Evolutionary conservation across 2,888 invertebrate species (phyloP).

Genomic region (Tethea ocularis): DNA sequence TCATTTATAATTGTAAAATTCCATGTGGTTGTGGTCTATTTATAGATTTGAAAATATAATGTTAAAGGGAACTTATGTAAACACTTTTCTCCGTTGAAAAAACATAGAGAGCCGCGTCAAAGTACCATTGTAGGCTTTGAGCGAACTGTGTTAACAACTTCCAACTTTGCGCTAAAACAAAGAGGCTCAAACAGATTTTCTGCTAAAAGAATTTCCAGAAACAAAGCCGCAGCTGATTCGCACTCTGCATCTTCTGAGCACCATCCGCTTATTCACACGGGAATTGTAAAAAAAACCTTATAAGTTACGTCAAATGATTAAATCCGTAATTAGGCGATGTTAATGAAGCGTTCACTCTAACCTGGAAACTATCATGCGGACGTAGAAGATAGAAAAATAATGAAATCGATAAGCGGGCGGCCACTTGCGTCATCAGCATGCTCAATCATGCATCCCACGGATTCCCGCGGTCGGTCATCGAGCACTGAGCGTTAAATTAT

Average conservation of each 20-base stretch:
- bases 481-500: not conserved
- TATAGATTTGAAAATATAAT: slow-evolving; percentile 19
- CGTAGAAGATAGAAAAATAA: slow-evolving; percentile 60
- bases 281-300: not conserved
- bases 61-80: slow-evolving; percentile 28
- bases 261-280: not conserved
- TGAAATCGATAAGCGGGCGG: slow-evolving; percentile 71
- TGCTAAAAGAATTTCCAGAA: slow-evolving; percentile 22
- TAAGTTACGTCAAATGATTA: slow-evolving; percentile 15
- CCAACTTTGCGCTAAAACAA: slow-evolving; percentile 31
- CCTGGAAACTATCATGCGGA: slow-evolving; percentile 31
- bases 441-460: slow-evolving; percentile 63
- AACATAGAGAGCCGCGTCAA: slow-evolving; percentile 31
- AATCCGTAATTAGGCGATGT: slow-evolving; percentile 28
- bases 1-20: not conserved
- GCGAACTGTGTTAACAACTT: slow-evolving; percentile 37
- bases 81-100: slow-evolving; percentile 35
- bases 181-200: slow-evolving; percentile 26
- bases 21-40: slow-evolving; percentile 18
- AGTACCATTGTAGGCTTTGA: slow-evolving; percentile 32
- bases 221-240: slow-evolving; percentile 14
- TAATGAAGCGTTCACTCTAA: slow-evolving; percentile 33
- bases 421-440: slow-evolving; percentile 67
- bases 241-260: not conserved
- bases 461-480: slow-evolving; percentile 27